Conservation (phyloP, 2,113 vertebrate genomes). For the Arvicanthis niloticus region DNA sequence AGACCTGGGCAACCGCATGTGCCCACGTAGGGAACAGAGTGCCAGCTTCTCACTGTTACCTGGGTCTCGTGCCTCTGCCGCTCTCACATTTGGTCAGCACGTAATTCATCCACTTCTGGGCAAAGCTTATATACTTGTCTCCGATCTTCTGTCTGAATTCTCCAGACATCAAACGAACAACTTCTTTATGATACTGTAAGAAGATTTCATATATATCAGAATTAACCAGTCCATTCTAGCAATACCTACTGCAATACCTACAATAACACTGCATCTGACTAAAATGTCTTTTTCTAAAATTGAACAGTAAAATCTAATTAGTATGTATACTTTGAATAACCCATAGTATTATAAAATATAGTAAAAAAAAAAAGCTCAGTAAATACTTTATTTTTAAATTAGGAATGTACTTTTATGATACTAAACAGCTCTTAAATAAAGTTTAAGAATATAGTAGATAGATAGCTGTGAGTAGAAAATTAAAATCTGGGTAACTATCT, state of each 20-base stretch:
- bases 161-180: slow-evolving; percentile 98
- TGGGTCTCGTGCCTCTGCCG: slow-evolving; percentile 96
- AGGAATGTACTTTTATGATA: background rate
- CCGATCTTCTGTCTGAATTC: slow-evolving; percentile 98
- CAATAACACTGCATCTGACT: background rate
- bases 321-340: background rate
- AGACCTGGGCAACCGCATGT: rapidly evolving
- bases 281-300: slow-evolving; percentile 31
- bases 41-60: slow-evolving; percentile 85
- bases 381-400: slow-evolving; percentile 13
- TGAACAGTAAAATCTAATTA: slow-evolving; percentile 31
- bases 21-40: no score
- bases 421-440: background rate
- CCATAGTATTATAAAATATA: background rate
- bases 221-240: slow-evolving; percentile 25
- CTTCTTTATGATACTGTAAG: slow-evolving; percentile 98
- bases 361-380: slow-evolving; percentile 9
- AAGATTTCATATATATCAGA: slow-evolving; percentile 71
- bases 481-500: background rate
- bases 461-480: background rate
- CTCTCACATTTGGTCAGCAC: slow-evolving; percentile 99
- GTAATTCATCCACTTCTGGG: slow-evolving; percentile 99
- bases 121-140: slow-evolving; percentile 97
- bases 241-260: background rate
- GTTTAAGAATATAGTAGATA: background rate